These are phyloP conservation scores for Bradypus variegatus DNA, from an alignment of 2,797 vertebrate genomes.

Conservation along the genomic window DNA sequence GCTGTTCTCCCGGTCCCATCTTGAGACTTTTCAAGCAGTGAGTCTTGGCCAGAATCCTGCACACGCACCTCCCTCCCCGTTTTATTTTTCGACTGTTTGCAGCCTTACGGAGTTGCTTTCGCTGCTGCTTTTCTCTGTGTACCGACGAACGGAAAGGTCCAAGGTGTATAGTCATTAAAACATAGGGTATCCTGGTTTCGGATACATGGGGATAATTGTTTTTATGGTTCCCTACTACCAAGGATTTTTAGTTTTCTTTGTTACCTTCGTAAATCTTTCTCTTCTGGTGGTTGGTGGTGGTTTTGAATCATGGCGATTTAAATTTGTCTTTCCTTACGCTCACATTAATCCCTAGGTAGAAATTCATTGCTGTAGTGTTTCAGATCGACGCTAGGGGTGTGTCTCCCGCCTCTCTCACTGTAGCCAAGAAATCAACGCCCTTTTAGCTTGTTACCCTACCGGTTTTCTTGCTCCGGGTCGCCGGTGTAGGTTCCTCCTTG, in stretches of 20 bases:
- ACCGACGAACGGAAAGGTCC: constrained; percentile 51
- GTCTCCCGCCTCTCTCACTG: constrained; percentile 63
- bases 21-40: not conserved
- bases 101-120: not conserved
- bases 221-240: not conserved
- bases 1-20: constrained; percentile 38
- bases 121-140: constrained; percentile 3
- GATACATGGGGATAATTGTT: not conserved
- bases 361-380: constrained; percentile 73
- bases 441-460: constrained; percentile 66
- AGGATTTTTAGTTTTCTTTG: constrained; percentile 36
- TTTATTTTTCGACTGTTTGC: constrained; percentile 25
- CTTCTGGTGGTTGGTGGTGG: not conserved
- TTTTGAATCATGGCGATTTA: constrained; percentile 65
- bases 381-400: constrained; percentile 77
- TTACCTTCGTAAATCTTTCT: constrained; percentile 5
- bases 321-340: constrained; percentile 66
- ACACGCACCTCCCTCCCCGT: not conserved
- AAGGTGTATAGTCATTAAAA: constrained; percentile 39
- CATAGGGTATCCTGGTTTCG: not conserved
- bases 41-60: constrained; percentile 35
- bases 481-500: constrained; percentile 31
- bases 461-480: constrained; percentile 31
- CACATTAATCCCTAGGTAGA: constrained; percentile 66
- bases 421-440: constrained; percentile 76